phyloP scores from a whole-genome alignment of 2,888 invertebrate genomes.

The Silvanus unidentatus region DNA sequence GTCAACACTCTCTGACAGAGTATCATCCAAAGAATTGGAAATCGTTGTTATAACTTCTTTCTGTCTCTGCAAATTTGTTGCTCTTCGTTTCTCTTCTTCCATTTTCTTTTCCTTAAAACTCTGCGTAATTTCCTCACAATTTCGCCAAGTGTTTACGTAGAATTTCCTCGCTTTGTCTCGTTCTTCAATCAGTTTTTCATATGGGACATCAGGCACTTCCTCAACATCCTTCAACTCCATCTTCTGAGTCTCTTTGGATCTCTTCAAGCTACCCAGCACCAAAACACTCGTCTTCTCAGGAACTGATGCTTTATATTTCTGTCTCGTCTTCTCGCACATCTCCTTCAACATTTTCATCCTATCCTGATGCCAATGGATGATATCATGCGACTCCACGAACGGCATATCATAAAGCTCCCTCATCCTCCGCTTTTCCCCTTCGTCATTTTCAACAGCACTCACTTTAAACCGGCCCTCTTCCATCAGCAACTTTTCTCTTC shows the following conservation, averaged over 20 bases:
- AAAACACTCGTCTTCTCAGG: too few relatives aligned
- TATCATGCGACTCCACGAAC: conserved; percentile 47
- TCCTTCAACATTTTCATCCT: conserved; percentile 44
- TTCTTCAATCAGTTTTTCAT: background rate
- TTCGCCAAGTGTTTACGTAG: too few relatives aligned
- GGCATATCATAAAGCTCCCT: conserved; percentile 36
- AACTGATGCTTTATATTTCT: too few relatives aligned
- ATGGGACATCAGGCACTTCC: too few relatives aligned
- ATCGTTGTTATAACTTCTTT: conserved; percentile 43
- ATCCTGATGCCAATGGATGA: conserved; percentile 55
- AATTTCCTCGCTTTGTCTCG: conserved; percentile 26
- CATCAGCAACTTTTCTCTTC: conserved; percentile 22
- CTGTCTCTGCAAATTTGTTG: conserved; percentile 30
- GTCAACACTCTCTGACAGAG: conserved; percentile 52
- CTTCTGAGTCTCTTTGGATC: too few relatives aligned
- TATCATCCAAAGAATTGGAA: conserved; percentile 22
- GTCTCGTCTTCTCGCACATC: conserved; percentile 19
- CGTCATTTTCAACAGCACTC: background rate
- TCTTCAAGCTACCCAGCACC: too few relatives aligned
- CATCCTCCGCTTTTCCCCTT: background rate
- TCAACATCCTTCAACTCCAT: too few relatives aligned
- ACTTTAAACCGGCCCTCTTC: conserved; percentile 25
- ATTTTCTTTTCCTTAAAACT: conserved; percentile 31
- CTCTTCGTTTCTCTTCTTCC: conserved; percentile 48
- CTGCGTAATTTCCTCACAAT: too few relatives aligned